Evolutionary conservation across 2,888 invertebrate species (phyloP), one percentile per base, ranked within the genome.

Genomic region (Lithosia quadra): DNA sequence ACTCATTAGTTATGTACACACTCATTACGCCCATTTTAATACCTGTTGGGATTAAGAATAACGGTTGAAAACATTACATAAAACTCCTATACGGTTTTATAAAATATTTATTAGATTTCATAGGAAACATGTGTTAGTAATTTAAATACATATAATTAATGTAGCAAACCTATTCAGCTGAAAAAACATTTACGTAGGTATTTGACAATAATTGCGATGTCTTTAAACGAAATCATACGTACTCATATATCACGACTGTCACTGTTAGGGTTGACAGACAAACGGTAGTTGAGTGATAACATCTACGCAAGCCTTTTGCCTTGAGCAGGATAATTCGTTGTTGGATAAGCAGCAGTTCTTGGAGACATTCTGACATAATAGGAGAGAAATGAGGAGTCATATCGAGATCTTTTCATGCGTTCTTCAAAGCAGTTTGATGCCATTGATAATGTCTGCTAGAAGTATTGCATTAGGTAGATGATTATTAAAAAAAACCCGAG

Each of bases 251-350:
- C 63, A 68, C 57, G 63, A 59, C 36, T 71, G 72, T 75, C 75
- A 75, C 67, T 68, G 72, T 65, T 67, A 65, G 66, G 75, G 71
- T 66, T 75, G 78, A 73, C 76, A 73, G 73, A 78, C 71, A 78
- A 80, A 71, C 69, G 72, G 68, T 70, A 73, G 71, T 73, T 67
- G 71, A 69, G 68, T 73, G 76, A 79, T 75, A 80, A 74, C 55
- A 79, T 78, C 80, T 78, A 59, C 33, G 43, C 63, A 61, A 68
- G 71, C 69, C 69, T 73, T 77, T 78, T 68, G 75, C 73, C 68
- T 71, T 67, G 67, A 22, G 49, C 63, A n/a, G 22, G 24, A 58
- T 49, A 21, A 58, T 33, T 9, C 68, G 69, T 69, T 79, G 69
- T 55, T 69, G 68, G 58, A 72, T 72, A 69, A 71, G 72, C 71